Evolutionary conservation across 53 echinoderm and acorn worm genomes (phyloP), one percentile per base, ranked within the genome.

Genomic region (Henricia sp.): DNA sequence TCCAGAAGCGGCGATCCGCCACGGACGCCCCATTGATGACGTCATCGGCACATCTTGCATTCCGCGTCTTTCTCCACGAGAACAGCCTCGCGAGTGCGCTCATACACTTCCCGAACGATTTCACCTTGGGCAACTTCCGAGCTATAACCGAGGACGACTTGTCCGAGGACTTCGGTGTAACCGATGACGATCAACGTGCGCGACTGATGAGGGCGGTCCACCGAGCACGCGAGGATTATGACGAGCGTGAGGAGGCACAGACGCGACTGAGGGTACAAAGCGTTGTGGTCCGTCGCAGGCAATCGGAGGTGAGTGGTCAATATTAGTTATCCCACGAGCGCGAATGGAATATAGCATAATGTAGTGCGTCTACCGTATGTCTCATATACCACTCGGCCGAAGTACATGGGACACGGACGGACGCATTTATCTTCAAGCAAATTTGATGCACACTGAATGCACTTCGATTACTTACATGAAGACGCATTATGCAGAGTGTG

Each of bases 141-240:
- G 96, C 94, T 32, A 50, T 94, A 52, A 96, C 96, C 13, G 96
- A 96, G 74, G 96, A 96, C 72, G 96, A 96, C 63, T 69, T 96
- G 60, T 85, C 85, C 6, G 91, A 94, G 38, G 95, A 95, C 63
- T 94, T 82, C 52, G 89, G 86, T 37, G 69, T 96, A 13, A 71
- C 42, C 16, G 72, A 75, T 21, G 43, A 84, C 26, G 78, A 85
- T 30, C 85, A 86, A 52, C 68, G 94, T 21, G 86, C 76, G 50
- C 70, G 72, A 62, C 62, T 96, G 74, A 89, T 96, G 94, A 82
- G 93, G 74, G 92, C 92, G 6, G 88, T 96, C 20, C 70, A 84
- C 77, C 66, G 72, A 43, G 85, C 92, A 3, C 64, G 96, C 32
- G 94, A 93, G 67, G 96, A 94, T 57, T 91, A 88, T 21, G 96